Percentiles rank a stretch among this genome's conserved stretches.
These are phyloP conservation scores for Notamacropus eugenii DNA, from an alignment of 2,797 vertebrate genomes.

Conservation along the genomic window DNA sequence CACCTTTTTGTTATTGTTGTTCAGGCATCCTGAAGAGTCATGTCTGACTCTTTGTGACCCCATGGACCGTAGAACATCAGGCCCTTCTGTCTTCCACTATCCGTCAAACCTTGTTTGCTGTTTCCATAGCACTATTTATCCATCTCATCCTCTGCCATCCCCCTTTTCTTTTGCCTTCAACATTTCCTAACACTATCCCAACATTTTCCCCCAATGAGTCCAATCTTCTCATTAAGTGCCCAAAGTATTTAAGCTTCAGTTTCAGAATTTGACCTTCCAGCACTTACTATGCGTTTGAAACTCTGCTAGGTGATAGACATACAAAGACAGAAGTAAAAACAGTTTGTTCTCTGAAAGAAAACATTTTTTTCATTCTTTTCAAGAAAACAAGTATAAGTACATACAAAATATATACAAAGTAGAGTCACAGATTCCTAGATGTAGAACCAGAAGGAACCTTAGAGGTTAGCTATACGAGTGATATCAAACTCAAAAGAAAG, in stretches of 20 bases:
- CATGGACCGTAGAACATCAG: neutral
- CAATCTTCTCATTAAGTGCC: neutral
- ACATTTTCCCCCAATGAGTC: neutral
- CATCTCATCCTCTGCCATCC: neutral
- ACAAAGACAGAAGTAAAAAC: neutral
- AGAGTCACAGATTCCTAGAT: neutral
- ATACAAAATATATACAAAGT: neutral
- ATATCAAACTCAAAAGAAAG: neutral
- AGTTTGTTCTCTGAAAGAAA: neutral
- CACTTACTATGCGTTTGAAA: neutral
- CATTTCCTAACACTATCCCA: neutral
- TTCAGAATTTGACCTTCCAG: neutral
- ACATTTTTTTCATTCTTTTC: neutral
- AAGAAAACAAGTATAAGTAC: neutral
- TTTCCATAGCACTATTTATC: neutral
- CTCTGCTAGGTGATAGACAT: neutral
- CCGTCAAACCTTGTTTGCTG: neutral
- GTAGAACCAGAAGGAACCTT: neutral
- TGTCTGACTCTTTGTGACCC: neutral
- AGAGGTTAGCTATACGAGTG: neutral
- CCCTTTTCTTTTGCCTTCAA: neutral
- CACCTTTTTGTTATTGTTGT: neutral
- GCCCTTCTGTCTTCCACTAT: neutral
- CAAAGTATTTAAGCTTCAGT: neutral
- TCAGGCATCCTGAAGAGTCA: neutral